Percentiles rank a stretch among this genome's conserved stretches.
Evolutionary conservation across 2,888 invertebrate genomes (phyloP).

Genomic region (Lasioglossum pauxillum): DNA sequence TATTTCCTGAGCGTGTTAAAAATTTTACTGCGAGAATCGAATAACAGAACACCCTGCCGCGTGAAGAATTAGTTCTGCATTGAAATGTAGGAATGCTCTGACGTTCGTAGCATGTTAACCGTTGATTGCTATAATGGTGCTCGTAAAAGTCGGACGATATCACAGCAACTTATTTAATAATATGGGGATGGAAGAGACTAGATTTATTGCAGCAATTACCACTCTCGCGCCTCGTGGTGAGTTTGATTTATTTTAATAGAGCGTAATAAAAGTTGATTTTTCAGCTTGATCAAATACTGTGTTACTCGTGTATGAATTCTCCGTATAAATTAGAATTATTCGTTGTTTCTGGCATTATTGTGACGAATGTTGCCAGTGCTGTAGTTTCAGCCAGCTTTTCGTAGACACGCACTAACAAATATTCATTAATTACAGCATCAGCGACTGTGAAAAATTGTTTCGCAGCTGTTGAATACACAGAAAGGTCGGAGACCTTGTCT

Average conservation of each 20-base stretch:
- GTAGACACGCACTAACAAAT: not conserved
- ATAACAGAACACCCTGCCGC: not conserved
- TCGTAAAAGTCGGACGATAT: not conserved
- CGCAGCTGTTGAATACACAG: not conserved
- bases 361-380: not conserved
- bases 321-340: too few species aligned
- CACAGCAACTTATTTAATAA: not conserved
- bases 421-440: conserved; percentile 1
- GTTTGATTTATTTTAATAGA: not conserved
- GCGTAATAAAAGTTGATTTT: not conserved
- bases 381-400: not conserved
- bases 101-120: not conserved
- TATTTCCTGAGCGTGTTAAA: not conserved
- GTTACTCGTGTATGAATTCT: not conserved
- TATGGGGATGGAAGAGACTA: not conserved
- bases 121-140: not conserved
- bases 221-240: not conserved
- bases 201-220: not conserved
- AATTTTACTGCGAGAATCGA: not conserved
- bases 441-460: conserved; percentile 8
- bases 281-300: not conserved
- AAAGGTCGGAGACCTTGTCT: not conserved
- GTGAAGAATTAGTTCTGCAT: not conserved
- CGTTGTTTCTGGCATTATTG: not conserved
- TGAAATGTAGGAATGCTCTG: not conserved